These are phyloP conservation scores for Trachurus trachurus DNA, from an alignment of 2,797 vertebrate species.

Conservation along the genomic window DNA sequence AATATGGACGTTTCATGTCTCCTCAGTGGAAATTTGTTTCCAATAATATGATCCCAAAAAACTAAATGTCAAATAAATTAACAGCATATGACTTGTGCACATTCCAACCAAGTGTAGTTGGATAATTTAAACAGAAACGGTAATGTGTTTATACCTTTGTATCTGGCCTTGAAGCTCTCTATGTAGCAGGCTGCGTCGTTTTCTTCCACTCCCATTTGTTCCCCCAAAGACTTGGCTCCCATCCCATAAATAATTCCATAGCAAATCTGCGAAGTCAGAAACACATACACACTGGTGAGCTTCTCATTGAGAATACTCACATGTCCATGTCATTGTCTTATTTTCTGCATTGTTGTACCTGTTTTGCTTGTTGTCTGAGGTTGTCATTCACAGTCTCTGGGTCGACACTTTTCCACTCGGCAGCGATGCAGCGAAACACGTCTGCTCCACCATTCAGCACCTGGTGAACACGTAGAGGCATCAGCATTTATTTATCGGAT, in stretches of 20 bases:
- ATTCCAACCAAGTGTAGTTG: not conserved
- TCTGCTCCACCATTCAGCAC: constrained; percentile 92
- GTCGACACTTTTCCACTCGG: constrained; percentile 94
- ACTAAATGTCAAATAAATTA: not conserved
- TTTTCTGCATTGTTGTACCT: constrained; percentile 81
- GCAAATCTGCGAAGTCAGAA: constrained; percentile 89
- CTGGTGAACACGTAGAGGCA: constrained; percentile 35
- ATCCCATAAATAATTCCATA: constrained; percentile 99
- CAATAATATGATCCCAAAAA: too few relatives aligned
- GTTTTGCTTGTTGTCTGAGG: constrained; percentile 95
- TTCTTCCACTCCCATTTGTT: constrained; percentile 96
- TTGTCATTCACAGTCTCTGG: constrained; percentile 87
- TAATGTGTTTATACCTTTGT: constrained; percentile 86
- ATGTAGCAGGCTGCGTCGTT: constrained; percentile 94
- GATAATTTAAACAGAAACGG: not conserved
- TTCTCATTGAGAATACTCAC: not conserved
- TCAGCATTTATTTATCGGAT: not conserved
- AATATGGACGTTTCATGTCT: not conserved
- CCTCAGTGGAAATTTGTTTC: not conserved
- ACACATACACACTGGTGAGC: not conserved
- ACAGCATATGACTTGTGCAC: not conserved
- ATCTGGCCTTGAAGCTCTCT: constrained; percentile 96
- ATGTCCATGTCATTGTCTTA: not conserved
- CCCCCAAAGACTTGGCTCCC: constrained; percentile 95
- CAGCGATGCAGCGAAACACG: constrained; percentile 95